These are phyloP conservation scores for Lymantria monacha DNA, from an alignment of 2,888 invertebrate genomes.

Conservation along the genomic window DNA sequence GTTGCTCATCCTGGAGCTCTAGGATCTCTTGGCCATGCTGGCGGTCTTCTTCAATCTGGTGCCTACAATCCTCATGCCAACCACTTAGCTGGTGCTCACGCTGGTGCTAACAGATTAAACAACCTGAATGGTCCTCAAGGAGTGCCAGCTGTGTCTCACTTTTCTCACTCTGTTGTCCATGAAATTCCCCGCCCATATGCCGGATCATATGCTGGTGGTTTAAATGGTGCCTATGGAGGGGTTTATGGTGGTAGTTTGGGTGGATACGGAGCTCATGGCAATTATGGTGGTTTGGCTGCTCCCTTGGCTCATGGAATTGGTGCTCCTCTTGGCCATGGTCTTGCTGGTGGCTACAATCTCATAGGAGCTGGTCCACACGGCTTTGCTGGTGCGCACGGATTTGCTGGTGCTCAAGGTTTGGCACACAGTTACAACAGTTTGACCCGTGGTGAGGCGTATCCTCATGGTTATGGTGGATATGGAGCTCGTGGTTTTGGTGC, in stretches of 20 bases:
- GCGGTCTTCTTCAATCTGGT: slow-evolving; percentile 3
- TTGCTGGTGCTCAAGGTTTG: slow-evolving; percentile 18
- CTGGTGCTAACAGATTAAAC: slow-evolving; percentile 13
- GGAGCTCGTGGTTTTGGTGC: slow-evolving; percentile 18
- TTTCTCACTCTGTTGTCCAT: slow-evolving; percentile 33
- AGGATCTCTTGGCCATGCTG: slow-evolving; percentile 5
- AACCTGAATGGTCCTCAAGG: slow-evolving; percentile 21
- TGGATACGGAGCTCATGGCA: slow-evolving; percentile 11
- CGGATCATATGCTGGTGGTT: slow-evolving; percentile 27
- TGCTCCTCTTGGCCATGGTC: slow-evolving; percentile 22
- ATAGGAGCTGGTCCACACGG: slow-evolving; percentile 11
- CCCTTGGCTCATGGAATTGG: slow-evolving; percentile 16
- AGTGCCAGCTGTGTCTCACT: slow-evolving; percentile 30
- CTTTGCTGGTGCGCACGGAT: slow-evolving; percentile 7
- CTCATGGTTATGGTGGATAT: slow-evolving; percentile 19
- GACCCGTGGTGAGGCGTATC: slow-evolving; percentile 14
- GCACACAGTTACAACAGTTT: slow-evolving; percentile 30
- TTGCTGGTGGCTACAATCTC: neutral
- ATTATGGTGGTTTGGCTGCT: slow-evolving; percentile 18
- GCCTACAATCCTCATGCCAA: slow-evolving; percentile 1
- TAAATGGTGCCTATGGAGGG: slow-evolving; percentile 19
- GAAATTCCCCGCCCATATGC: slow-evolving; percentile 27
- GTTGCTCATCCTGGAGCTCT: slow-evolving; percentile 4
- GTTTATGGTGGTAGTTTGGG: slow-evolving; percentile 21
- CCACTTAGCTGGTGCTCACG: slow-evolving; percentile 6